Evolutionary conservation across 2,113 vertebrate species (phyloP), one percentile per base, ranked within the genome.

Genomic region (Engraulis encrasicolus): DNA sequence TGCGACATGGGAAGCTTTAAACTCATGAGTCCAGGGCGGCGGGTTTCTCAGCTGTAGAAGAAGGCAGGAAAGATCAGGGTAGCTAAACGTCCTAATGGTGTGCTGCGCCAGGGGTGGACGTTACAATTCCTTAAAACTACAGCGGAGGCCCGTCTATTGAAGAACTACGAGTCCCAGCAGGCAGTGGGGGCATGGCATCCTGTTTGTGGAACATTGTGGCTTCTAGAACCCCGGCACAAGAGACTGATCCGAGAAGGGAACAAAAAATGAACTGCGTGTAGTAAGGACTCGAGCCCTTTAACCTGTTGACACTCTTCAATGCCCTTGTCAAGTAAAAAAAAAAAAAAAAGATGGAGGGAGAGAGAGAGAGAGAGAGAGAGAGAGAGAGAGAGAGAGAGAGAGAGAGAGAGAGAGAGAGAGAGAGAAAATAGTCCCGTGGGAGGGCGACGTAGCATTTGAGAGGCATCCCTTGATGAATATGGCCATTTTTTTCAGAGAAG

Each of bases 401-500:
- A 48, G 52, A 54, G 31, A 81, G 11, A 82, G 27, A 66, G 40
- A 87, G 45, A 80, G 45, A 45, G n/a, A 80, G 78, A 78, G 87
- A 85, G 83, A 88, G 84, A 84, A n/a, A n/a, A n/a, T n/a, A n/a
- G n/a, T n/a, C n/a, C n/a, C n/a, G n/a, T n/a, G n/a, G n/a, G n/a
- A n/a, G n/a, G n/a, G n/a, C n/a, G n/a, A n/a, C n/a, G n/a, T n/a
- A n/a, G n/a, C n/a, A n/a, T n/a, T 82, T 58, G 83, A 87, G 85
- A 87, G 85, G 52, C 81, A 84, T 90, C 90, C 91, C 92, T 86
- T 78, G n/a, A n/a, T n/a, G 49, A 86, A 90, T 89, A 89, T 81
- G 91, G 88, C 87, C 89, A n/a, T n/a, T n/a, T n/a, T 86, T 86
- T 74, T 90, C 88, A 86, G 89, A 89, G 90, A 91, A 91, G 91